Evolutionary conservation across 2,888 invertebrate genomes (phyloP).

Genomic region (Ditula angustiorana): DNA sequence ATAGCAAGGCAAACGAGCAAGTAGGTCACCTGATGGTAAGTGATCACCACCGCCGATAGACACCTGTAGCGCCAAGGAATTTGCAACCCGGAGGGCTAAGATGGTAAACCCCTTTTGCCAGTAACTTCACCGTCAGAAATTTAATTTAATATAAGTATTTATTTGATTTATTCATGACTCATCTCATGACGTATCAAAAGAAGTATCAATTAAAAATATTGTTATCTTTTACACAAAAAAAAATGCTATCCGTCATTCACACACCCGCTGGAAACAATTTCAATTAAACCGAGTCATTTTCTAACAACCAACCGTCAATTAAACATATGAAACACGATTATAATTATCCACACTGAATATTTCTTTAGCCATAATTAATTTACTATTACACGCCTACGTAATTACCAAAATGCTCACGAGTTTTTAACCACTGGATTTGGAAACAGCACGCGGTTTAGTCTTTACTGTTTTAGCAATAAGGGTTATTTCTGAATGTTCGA

Average conservation of each 20-base stretch:
- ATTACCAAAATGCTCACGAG: constrained; percentile 31
- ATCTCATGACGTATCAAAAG: background rate
- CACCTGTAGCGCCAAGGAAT: too few relatives aligned
- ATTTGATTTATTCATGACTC: too few relatives aligned
- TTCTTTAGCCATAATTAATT: constrained; percentile 64
- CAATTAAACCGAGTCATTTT: constrained; percentile 35
- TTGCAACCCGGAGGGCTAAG: too few relatives aligned
- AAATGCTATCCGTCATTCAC: background rate
- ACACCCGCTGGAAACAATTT: constrained; percentile 22
- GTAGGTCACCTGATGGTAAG: too few relatives aligned
- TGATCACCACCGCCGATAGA: too few relatives aligned
- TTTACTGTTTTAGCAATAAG: constrained; percentile 9
- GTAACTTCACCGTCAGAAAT: too few relatives aligned
- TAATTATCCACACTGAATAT: constrained; percentile 62
- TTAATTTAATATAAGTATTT: too few relatives aligned
- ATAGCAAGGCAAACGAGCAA: too few relatives aligned
- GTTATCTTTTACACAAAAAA: background rate
- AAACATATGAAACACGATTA: constrained; percentile 44
- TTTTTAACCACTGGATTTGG: constrained; percentile 23
- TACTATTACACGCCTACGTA: constrained; percentile 60
- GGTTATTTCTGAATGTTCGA: background rate
- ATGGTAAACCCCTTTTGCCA: too few relatives aligned
- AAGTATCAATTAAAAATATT: background rate
- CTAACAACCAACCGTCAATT: constrained; percentile 19
- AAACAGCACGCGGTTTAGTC: background rate